A percentile compares a stretch with the other conserved stretches of the same genome.
Evolutionary conservation across 92 coral and sea anemone genomes (phyloP).

Genomic region (Plumapathes pennacea): DNA sequence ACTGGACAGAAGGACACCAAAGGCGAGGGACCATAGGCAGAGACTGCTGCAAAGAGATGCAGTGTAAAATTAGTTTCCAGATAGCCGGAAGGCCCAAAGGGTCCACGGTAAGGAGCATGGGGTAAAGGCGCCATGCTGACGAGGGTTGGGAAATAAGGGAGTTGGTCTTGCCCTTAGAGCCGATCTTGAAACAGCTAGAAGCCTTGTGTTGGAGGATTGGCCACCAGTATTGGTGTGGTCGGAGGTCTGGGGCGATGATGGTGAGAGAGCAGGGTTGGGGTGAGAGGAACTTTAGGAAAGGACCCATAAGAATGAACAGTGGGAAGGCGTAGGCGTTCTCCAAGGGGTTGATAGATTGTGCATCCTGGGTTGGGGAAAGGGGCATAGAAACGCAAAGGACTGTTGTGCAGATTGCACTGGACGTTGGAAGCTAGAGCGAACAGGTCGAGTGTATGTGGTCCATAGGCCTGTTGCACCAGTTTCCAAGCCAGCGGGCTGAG

Average conservation of each 20-base stretch:
- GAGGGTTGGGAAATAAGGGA: background rate
- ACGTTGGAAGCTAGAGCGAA: constrained; percentile 5
- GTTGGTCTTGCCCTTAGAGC: constrained; percentile 10
- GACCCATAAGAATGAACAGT: constrained; percentile 14
- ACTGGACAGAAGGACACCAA: constrained; percentile 25
- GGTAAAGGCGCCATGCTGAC: background rate
- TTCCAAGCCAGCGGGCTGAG: constrained; percentile 4
- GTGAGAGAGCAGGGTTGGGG: constrained; percentile 9
- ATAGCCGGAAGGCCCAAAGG: constrained; percentile 15
- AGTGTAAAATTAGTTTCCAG: background rate
- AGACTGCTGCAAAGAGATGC: background rate
- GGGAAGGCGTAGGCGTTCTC: constrained; percentile 11
- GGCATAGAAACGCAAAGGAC: constrained; percentile 8
- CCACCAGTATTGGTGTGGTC: constrained; percentile 20
- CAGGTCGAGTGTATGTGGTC: constrained; percentile 14
- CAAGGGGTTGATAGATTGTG: background rate
- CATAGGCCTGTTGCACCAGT: background rate
- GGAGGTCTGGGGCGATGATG: constrained; percentile 17
- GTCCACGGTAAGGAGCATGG: constrained; percentile 13
- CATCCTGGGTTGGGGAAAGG: constrained; percentile 3
- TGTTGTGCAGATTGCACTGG: background rate
- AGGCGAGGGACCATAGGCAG: constrained; percentile 3
- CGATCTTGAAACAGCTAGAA: constrained; percentile 8
- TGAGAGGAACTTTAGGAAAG: background rate
- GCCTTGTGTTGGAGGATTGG: constrained; percentile 3